These are phyloP conservation scores for Lagopus leucura DNA, from an alignment of 2,113 vertebrate species.

Conservation along the genomic window DNA sequence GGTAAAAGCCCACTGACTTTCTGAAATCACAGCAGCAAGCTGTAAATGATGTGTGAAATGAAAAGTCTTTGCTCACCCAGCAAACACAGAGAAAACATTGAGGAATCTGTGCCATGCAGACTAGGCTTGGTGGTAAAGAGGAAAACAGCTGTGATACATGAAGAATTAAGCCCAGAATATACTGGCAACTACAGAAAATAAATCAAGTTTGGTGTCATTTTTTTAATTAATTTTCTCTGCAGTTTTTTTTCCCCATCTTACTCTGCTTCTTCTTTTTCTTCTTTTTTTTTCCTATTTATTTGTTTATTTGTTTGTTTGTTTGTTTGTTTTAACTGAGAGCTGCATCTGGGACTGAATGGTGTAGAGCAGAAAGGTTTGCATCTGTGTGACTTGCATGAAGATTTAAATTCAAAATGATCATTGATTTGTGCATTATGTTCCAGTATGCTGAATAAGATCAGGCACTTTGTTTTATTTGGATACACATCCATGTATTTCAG, in stretches of 20 bases:
- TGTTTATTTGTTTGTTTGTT: not conserved
- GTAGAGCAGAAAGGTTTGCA: not conserved
- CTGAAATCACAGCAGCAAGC: constrained; percentile 76
- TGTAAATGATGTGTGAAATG: constrained; percentile 85
- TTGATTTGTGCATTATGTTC: constrained; percentile 47
- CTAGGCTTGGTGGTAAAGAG: not conserved
- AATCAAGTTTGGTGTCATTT: not conserved
- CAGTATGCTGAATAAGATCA: not conserved
- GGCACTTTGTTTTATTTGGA: constrained; percentile 42
- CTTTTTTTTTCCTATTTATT: not conserved
- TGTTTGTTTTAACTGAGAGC: not conserved
- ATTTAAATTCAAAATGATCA: constrained; percentile 41
- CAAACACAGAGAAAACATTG: constrained; percentile 60
- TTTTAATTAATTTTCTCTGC: not conserved
- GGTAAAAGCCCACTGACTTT: constrained; percentile 77
- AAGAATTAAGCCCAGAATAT: constrained; percentile 19
- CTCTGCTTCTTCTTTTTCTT: not conserved
- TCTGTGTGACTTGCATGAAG: constrained; percentile 38
- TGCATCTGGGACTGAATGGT: not conserved
- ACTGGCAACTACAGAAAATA: constrained; percentile 12
- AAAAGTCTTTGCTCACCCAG: constrained; percentile 76
- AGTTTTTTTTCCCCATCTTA: not conserved
- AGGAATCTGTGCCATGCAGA: constrained; percentile 42
- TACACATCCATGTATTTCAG: not conserved
- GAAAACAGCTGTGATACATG: not conserved